Evolutionary conservation across 1,140 invertebrate species (phyloP).

Genomic region (Oppia nitens): DNA sequence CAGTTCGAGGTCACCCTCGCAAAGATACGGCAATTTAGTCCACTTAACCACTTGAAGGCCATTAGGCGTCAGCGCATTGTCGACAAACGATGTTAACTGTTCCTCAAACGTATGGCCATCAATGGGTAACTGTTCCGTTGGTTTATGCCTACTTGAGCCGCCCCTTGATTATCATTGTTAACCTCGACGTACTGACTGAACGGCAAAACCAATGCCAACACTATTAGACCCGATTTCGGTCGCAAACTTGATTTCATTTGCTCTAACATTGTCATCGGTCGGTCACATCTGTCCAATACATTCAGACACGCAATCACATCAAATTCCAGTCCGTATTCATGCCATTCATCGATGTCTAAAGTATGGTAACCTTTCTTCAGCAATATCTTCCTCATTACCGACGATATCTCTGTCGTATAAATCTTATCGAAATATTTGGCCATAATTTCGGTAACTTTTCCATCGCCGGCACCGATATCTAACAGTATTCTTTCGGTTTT

Average conservation of each 20-base stretch:
- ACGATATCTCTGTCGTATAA: conserved; percentile 71
- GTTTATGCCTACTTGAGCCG: conserved; percentile 43
- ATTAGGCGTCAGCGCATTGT: conserved; percentile 45
- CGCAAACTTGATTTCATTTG: conserved; percentile 45
- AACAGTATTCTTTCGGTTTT: conserved; percentile 39
- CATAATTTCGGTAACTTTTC: conserved; percentile 60
- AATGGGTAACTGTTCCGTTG: conserved; percentile 49
- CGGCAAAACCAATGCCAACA: conserved; percentile 71
- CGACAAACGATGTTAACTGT: conserved; percentile 50
- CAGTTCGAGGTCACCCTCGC: conserved; percentile 79
- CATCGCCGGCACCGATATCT: conserved; percentile 82
- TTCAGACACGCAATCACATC: conserved; percentile 73
- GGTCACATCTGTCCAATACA: conserved; percentile 61
- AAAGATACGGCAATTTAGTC: conserved; percentile 74
- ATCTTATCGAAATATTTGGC: conserved; percentile 40
- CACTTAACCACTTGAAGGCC: conserved; percentile 56
- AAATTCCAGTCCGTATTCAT: conserved; percentile 37
- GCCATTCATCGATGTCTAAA: conserved; percentile 56
- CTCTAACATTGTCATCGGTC: conserved; percentile 50
- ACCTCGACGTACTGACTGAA: conserved; percentile 77
- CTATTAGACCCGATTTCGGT: conserved; percentile 42
- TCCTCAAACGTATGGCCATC: conserved; percentile 52
- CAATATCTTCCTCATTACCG: conserved; percentile 56
- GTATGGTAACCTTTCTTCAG: conserved; percentile 50
- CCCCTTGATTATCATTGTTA: conserved; percentile 31